These are phyloP conservation scores for Somateria mollissima DNA, from an alignment of 2,797 vertebrate genomes.

Conservation along the genomic window DNA sequence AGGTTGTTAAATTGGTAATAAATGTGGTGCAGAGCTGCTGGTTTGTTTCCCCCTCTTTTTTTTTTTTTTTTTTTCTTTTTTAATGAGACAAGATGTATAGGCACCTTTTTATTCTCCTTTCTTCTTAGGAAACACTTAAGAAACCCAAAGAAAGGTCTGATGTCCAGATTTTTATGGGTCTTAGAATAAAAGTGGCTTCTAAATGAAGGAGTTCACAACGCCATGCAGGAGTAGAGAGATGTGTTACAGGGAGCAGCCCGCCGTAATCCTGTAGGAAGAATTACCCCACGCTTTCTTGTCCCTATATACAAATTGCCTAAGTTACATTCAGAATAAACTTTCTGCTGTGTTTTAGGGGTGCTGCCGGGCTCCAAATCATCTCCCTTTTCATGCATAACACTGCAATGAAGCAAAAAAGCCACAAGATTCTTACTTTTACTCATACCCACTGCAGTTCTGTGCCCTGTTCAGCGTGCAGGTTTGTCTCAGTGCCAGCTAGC, in stretches of 20 bases:
- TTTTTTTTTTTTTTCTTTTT: neutral
- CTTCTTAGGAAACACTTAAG: neutral
- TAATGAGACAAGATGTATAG: constrained; percentile 16
- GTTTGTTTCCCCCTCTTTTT: neutral
- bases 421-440: neutral
- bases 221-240: neutral
- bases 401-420: neutral
- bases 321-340: constrained; percentile 3
- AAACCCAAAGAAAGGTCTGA: too few relatives aligned
- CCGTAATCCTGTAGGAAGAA: neutral
- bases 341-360: neutral
- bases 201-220: constrained; percentile 12
- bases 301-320: neutral
- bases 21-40: constrained; percentile 36
- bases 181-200: neutral
- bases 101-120: constrained; percentile 23
- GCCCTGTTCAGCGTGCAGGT: neutral
- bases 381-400: neutral
- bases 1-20: constrained; percentile 53
- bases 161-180: neutral
- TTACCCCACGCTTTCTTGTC: neutral
- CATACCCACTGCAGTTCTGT: neutral
- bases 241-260: neutral
- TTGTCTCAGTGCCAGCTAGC: neutral
- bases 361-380: neutral